These are phyloP conservation scores for Bimastos eiseni DNA, from an alignment of 2,888 invertebrate species.

Conservation along the genomic window DNA sequence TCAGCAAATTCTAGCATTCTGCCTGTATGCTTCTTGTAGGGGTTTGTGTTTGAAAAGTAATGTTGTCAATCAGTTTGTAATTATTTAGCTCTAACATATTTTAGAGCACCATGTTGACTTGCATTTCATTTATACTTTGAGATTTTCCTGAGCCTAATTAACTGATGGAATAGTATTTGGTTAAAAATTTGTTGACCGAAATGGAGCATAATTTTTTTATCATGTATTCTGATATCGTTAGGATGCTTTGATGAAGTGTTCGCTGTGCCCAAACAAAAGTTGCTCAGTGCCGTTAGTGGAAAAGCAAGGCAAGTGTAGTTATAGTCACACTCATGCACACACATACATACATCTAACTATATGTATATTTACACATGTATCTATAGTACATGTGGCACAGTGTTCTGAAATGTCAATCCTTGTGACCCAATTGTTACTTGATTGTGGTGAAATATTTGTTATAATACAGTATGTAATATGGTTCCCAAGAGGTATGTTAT, in stretches of 20 bases:
- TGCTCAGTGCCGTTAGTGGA: not conserved
- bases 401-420: not conserved
- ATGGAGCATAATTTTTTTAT: not conserved
- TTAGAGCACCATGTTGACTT: not conserved
- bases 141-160: not conserved
- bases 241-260: conserved; percentile 21
- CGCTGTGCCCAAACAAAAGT: not conserved
- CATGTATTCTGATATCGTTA: not conserved
- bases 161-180: not conserved
- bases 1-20: no score
- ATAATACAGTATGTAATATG: not conserved
- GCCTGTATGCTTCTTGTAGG: no score
- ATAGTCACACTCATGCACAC: not conserved
- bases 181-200: not conserved
- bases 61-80: no score
- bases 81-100: no score
- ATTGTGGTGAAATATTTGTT: no score
- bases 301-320: conserved; percentile 1
- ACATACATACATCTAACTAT: not conserved
- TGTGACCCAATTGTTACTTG: not conserved
- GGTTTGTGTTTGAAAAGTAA: no score
- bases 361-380: not conserved
- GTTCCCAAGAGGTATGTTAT: not conserved
- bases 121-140: not conserved
- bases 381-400: not conserved